Base-by-base conservation (phyloP, 2,888 invertebrate species). In the Euphydryas editha region DNA sequence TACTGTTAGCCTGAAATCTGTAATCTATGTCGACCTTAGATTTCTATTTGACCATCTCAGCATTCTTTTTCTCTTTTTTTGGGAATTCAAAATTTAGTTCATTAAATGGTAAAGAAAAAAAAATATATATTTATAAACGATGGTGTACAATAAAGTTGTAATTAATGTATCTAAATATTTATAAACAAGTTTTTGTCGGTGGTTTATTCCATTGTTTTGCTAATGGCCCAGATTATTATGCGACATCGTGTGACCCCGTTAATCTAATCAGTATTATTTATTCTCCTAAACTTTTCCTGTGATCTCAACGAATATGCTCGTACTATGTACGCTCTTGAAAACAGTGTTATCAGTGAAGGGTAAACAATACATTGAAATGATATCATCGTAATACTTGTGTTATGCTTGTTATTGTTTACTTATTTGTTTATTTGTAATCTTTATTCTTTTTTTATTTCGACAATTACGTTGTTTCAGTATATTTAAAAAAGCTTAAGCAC, bases 141-240 rank as follows among this genome's bases (percentile, higher is more conserved):
- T 24, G 24, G 2, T 10, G 7, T 11, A 10, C 3, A 13, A 39
- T 10, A 3, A 13, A 39, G 11, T 13, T 39, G 39, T 13, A 39
- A 39, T 39, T 11, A 11, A 39, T 39, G 15, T 1, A 39, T 39
- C 10, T 39, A 39, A 39, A 39, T 39, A 13, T 39, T 39, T 11
- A 39, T 62, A 49, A 47, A 44, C 55, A 65, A 58, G 59, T 83
- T 85, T 83, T 85, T 82, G 80, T 82, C 81, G 81, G 84, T 79
- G 88, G 86, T 85, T 86, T 87, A 87, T 88, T 88, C 87, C 88
- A 82, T 84, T 85, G 85, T 87, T 86, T 78, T 83, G 82, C 81
- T 81, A 76, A 75, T 71, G 74, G 71, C 75, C 72, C 73, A 80
- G 80, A 84, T 86, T 84, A 81, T 71, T 77, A 73, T 72, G 70